A percentile compares a stretch with the other conserved stretches of the same genome.
phyloP scores from a whole-genome alignment of 2,888 invertebrate genomes.

The Unio pictorum region DNA sequence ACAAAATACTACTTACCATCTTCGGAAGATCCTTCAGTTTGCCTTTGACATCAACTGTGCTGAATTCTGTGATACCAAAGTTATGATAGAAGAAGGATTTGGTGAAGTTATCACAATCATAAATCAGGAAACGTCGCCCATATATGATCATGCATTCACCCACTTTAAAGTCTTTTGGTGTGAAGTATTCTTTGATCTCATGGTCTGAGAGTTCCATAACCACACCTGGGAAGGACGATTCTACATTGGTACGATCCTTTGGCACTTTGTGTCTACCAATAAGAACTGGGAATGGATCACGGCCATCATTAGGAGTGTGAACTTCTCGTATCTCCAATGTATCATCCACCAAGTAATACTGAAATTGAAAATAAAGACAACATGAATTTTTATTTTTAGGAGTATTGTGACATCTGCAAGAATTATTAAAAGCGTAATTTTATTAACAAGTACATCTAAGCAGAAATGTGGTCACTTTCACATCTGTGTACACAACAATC shows the following conservation, averaged over 20 bases:
- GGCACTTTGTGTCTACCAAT: conserved; percentile 82
- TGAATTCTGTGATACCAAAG: conserved; percentile 71
- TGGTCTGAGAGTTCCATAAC: conserved; percentile 81
- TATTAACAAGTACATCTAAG: neutral
- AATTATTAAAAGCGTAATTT: neutral
- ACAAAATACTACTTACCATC: conserved; percentile 57
- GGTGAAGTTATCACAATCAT: conserved; percentile 86
- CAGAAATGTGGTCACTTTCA: neutral
- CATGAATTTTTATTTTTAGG: neutral
- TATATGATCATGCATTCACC: conserved; percentile 76
- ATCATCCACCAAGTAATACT: conserved; percentile 86
- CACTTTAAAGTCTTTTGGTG: conserved; percentile 83
- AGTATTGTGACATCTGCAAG: neutral
- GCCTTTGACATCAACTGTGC: conserved; percentile 66
- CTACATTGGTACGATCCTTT: conserved; percentile 60
- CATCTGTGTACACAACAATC: no score
- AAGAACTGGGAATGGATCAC: conserved; percentile 83
- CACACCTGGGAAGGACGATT: conserved; percentile 73
- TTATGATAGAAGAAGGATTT: conserved; percentile 80
- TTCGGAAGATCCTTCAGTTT: conserved; percentile 55
- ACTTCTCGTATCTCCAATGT: conserved; percentile 85
- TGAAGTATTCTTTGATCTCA: conserved; percentile 84
- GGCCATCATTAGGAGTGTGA: conserved; percentile 81
- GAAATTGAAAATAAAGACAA: conserved; percentile 21
- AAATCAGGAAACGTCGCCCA: conserved; percentile 78